Evolutionary conservation across 2,113 vertebrate genomes (phyloP).

Genomic region (Embiotoca jacksoni): DNA sequence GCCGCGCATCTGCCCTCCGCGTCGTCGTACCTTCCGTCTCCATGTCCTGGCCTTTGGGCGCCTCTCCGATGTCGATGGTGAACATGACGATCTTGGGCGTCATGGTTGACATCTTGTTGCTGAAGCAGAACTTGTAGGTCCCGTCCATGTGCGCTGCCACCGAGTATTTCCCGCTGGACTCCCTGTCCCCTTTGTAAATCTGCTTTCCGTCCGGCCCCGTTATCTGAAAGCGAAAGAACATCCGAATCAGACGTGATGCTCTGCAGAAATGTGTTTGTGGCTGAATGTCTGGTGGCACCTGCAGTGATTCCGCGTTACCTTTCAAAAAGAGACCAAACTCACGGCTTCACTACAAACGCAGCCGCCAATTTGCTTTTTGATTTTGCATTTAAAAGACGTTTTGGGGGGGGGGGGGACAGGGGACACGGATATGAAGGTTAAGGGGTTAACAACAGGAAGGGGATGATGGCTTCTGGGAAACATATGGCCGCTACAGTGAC

Average conservation of each 20-base stretch:
- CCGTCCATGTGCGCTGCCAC: conserved; percentile 99
- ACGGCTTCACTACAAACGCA: too few species aligned
- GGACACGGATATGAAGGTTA: too few species aligned
- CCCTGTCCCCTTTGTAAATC: conserved; percentile 97
- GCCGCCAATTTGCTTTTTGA: too few species aligned
- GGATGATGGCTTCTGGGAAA: not conserved
- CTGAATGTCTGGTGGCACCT: too few species aligned
- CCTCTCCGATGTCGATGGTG: conserved; percentile 98
- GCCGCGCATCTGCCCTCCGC: too few species aligned
- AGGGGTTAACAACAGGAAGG: not conserved
- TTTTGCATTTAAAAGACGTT: too few species aligned
- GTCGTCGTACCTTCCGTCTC: conserved; percentile 90
- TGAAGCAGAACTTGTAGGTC: conserved; percentile 98
- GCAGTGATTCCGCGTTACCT: too few species aligned
- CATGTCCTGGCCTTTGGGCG: conserved; percentile 97
- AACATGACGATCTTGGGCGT: conserved; percentile 99
- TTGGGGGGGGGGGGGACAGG: too few species aligned
- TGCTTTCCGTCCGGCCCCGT: conserved; percentile 97
- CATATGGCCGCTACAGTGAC: conserved; percentile 51
- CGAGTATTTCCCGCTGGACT: conserved; percentile 98
- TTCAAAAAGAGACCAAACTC: too few species aligned
- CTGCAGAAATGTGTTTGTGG: too few species aligned
- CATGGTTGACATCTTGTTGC: conserved; percentile 99
- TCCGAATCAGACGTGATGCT: too few species aligned
- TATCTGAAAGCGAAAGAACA: conserved; percentile 82